Evolutionary conservation across 2,797 vertebrate species (phyloP), one percentile per base, ranked within the genome.

Genomic region (Smutsia temminckii): DNA sequence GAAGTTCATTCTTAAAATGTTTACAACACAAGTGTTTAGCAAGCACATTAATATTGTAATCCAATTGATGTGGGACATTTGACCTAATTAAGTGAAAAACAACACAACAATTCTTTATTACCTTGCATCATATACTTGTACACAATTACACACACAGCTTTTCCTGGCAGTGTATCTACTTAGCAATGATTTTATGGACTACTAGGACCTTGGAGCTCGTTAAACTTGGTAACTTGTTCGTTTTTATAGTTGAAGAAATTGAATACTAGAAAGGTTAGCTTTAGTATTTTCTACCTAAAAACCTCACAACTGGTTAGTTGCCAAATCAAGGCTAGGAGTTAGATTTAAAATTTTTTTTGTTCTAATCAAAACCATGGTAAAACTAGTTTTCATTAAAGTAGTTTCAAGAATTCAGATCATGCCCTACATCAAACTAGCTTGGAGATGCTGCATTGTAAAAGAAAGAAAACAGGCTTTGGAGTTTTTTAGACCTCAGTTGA

Each of bases 31-130:
- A 89, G 34, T 53, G 21, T 25, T 91, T 89, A 63, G 61, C 91
- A 68, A 93, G 79, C 49, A 55, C 29, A 34, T 94, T 95, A 66
- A 93, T 95, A 95, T 71, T 94, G 17, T 55, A 93, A 53, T 93
- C 83, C 53, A 84, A 51, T 63, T 91, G 49, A 72, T 49, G n/a
- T 93, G 71, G 49, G 42, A 2, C 68, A 89, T 96, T 89, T 95
- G 59, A 89, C 77, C 53, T 75, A 85, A 95, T 77, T 87, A 71
- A 84, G 87, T 94, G 51, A 93, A 83, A 85, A 79, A 61, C 27
- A 83, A 80, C 32, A 87, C 40, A 5, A 55, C n/a, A 49, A 72
- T n/a, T 71, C 29, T 84, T 93, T 71, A 92, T 85, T 92, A 85
- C 40, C 18, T 59, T 74, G 20, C 46, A 77, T n/a, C 40, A 49